Base-by-base conservation (phyloP, 1,140 invertebrate genomes). In the Papilio machaon region DNA sequence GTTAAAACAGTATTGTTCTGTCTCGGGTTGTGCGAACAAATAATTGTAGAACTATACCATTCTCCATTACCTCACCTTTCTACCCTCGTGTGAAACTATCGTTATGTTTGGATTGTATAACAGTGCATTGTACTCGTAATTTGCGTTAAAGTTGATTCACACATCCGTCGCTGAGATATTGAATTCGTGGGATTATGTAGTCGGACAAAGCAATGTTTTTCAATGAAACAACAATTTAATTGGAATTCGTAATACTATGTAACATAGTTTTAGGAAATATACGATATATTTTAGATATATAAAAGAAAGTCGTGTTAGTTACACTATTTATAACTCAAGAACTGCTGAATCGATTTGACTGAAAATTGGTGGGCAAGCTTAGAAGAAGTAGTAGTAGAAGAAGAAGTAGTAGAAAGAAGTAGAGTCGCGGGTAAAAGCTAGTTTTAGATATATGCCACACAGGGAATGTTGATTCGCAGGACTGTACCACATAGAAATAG, bases 111-210 rank as follows among this genome's bases (percentile, higher is more conserved):
- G 23, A 35, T 70, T 70, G 64, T 70, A 70, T 70, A 70, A 70
- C 30, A 70, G 64, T 15, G 30, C 64, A 70, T 70, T 70, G 64
- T 70, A 70, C 64, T 70, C 64, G 64, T 70, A 70, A 70, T 70
- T 70, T 38, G 30, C 64, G 3, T 70, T 70, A 35, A 70, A 70
- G 64, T 70, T 70, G 64, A 70, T 70, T 70, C 64, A 38, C 64
- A 70, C 64, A 35, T 64, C 60, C 60, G 60, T 64, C 60, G 60
- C 60, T 23, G 9, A 30, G 30, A 35, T 35, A 30, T 70, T 11
- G 30, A 35, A 1, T 70, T 70, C 30, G 30, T 38, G 13, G 23
- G 23, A 15, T 8, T 8, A 38, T 35, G 64, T 11, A 19, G n/a
- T 30, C 10, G 38, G 64, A 38, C 30, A 35, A 23, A 70, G 35